Evolutionary conservation across 2,797 vertebrate genomes (phyloP), one percentile per base, ranked within the genome.

Genomic region (Dallia pectoralis): DNA sequence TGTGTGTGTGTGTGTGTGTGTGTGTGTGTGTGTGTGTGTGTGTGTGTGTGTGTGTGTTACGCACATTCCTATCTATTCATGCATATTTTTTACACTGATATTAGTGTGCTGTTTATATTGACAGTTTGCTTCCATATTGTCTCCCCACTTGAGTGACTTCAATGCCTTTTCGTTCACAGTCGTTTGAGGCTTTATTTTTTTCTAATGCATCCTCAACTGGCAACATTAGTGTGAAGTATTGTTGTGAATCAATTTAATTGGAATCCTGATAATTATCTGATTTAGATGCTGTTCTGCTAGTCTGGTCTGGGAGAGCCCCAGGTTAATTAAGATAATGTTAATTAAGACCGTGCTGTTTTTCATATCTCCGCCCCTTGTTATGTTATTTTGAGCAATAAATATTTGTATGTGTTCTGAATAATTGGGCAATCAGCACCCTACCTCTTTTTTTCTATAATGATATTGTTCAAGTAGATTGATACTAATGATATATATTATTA

Each of bases 401-500:
- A 30, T 66, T 36, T 77, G 72, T 40, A 7, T 61, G 69, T 73
- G 47, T 71, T 51, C 48, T 56, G 19, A 72, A 61, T 68, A 59
- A 77, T 75, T 79, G 51, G 67, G 82, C 69, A 78, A 66, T 71
- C 87, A 81, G 74, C 87, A 82, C 74, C 73, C 83, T 83, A 77
- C 78, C 76, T 86, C 78, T 75, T 79, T 70, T 81, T 78, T 73
- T 75, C 78, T 74, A 70, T 65, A 64, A 64, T 80, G 72, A 79
- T 70, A 77, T 22, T 83, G 74, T 82, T 76, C 77, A 74, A 62
- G 70, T 48, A 75, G 32, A 72, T 56, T 2, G 3, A 63, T 67
- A 81, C 71, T 80, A 76, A 77, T 84, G 65, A 33, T 71, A 48
- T 78, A 65, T 44, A 44, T 44, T 44, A 44, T 44, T 44, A 44